Conservation (phyloP, 2,888 invertebrate genomes). For the Lithodes maja region DNA sequence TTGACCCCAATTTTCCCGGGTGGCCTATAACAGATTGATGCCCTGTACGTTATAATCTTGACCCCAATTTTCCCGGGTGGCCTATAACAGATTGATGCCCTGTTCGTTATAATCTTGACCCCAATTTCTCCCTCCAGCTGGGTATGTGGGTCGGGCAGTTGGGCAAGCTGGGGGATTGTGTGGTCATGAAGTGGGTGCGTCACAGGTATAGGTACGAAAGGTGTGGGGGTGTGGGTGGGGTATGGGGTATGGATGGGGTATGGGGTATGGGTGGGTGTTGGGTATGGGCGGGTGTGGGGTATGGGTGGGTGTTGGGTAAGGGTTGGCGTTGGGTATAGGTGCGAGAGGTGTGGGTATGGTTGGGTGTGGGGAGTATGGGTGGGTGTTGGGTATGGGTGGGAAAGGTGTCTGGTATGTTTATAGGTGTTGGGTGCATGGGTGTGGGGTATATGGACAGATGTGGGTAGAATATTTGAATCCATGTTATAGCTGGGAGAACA, state of each 20-base stretch:
- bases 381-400: not conserved
- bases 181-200: not conserved
- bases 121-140: not conserved
- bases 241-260: conserved; percentile 10
- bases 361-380: not conserved
- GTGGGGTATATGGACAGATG: not conserved
- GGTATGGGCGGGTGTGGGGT: not conserved
- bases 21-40: not conserved
- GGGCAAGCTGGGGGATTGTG: not conserved
- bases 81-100: not conserved
- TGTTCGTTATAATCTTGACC: not conserved
- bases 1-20: not conserved
- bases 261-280: not conserved
- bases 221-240: not conserved
- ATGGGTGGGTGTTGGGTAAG: not conserved
- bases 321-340: not conserved
- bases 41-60: not conserved
- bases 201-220: not conserved
- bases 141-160: not conserved
- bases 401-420: not conserved
- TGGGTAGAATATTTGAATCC: not conserved
- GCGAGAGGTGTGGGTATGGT: not conserved
- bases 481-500: no score
- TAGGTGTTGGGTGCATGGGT: not conserved
- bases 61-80: no score